A percentile compares a stretch with the other conserved stretches of the same genome.
phyloP scores from a whole-genome alignment of 2,113 vertebrate genomes.

The Sinosuthora webbiana region DNA sequence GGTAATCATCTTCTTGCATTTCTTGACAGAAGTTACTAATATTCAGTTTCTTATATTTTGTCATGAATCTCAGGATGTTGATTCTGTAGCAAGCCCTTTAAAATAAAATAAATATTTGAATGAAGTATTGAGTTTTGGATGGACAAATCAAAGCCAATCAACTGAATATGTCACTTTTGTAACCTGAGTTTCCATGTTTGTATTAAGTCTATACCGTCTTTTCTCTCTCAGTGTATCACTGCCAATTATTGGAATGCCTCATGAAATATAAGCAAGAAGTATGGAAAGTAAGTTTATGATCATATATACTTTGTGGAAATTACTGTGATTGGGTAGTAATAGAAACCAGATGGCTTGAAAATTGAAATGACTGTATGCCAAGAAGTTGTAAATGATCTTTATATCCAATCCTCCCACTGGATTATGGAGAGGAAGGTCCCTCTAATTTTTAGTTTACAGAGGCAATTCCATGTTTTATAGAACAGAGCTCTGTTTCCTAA shows the following conservation, averaged over 20 bases:
- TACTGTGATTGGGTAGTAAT: background rate
- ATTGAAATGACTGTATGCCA: background rate
- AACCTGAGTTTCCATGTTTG: background rate
- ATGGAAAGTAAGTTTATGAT: conserved; percentile 91
- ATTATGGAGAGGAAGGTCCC: background rate
- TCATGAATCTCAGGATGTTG: background rate
- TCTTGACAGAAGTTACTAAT: background rate
- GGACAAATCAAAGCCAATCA: background rate
- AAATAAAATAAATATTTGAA: background rate
- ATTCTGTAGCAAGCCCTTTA: background rate
- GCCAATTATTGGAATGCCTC: conserved; percentile 97
- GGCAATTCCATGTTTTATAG: background rate
- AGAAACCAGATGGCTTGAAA: conserved; percentile 27
- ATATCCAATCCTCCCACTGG: background rate
- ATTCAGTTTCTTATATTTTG: background rate
- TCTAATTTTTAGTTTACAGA: background rate
- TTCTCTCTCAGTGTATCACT: conserved; percentile 91
- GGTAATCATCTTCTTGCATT: background rate
- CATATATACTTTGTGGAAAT: conserved; percentile 1
- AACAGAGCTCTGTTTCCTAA: background rate
- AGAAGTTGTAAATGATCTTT: background rate
- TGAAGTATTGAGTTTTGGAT: background rate
- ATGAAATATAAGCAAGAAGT: conserved; percentile 99
- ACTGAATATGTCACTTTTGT: background rate
- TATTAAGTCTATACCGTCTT: conserved; percentile 37